These are phyloP conservation scores for Panthera leo DNA, from an alignment of 2,113 vertebrate species.

Conservation along the genomic window DNA sequence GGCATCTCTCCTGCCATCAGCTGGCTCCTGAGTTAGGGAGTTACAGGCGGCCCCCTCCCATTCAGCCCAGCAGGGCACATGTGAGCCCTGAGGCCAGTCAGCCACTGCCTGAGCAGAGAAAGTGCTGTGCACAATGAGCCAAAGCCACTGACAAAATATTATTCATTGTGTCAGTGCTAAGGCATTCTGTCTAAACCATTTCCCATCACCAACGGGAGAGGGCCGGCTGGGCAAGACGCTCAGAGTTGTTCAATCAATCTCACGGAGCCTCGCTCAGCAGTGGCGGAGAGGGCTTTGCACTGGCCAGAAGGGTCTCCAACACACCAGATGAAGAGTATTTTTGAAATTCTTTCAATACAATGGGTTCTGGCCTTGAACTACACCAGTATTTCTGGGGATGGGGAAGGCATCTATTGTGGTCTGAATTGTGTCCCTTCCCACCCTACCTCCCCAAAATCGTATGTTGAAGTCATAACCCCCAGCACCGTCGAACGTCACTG, in stretches of 20 bases:
- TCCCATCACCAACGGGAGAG: not conserved
- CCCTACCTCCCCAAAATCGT: not conserved
- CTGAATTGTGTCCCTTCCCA: not conserved
- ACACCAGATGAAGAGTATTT: not conserved
- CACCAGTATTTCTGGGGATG: not conserved
- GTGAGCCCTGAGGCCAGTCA: not conserved
- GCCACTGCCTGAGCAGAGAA: not conserved
- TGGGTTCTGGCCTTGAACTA: not conserved
- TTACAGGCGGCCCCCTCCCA: too few species aligned
- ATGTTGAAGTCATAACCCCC: not conserved
- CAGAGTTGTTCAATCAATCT: rapidly evolving
- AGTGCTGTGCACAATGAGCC: not conserved
- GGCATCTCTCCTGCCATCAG: not conserved
- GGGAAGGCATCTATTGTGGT: not conserved
- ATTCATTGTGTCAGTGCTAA: not conserved
- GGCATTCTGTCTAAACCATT: not conserved
- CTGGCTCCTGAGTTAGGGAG: not conserved
- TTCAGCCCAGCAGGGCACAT: not conserved
- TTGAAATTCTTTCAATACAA: not conserved
- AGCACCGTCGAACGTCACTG: not conserved
- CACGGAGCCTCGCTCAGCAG: not conserved
- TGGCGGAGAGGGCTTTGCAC: not conserved
- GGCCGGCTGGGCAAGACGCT: not conserved
- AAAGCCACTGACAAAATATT: not conserved
- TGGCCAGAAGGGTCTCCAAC: not conserved